Base-by-base conservation (phyloP, 2,888 invertebrate genomes). In the Drosophila anomalata region DNA sequence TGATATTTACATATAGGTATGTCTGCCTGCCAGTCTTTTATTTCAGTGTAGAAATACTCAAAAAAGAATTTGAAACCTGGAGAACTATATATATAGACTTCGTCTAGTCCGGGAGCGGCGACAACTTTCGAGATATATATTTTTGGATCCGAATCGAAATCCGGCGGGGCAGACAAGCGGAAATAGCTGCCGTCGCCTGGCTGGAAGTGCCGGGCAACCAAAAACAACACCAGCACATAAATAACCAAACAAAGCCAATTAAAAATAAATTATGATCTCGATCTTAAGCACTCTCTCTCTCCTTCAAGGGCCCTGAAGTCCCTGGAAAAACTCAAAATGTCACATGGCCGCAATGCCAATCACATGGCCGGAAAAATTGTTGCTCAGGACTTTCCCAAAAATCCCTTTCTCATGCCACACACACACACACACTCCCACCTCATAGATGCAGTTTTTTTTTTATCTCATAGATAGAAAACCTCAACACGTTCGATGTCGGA, bases 191-290 rank as follows among this genome's bases (percentile, higher is more conserved):
- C 60, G 55, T 52, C 69, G 55, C 66, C 73, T 44, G 73, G 55
- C 50, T 75, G 54, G 65, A 51, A 50, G 55, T 56, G 65, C 65
- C 17, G 17, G 17, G 17, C 17, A 17, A 17, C 17, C 72, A 72
- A 72, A 65, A 54, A 33, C 75, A 55, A 65, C 55, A 68, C 44
- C 65, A 69, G 42, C 47, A 60, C 60, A 69, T 69, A 69, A 69
- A 69, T 69, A 69, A 70, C 71, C 53, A 57, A 75, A 78, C 63
- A 80, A 76, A 81, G 50, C 78, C 87, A 82, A 87, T 82, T 87
- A 78, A 78, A 87, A 84, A 83, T 82, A 82, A 82, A 87, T 82
- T 82, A 87, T 87, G 78, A 87, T 78, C 62, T 74, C 68, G 67
- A 73, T 79, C 71, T 33, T 33, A 33, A 33, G 31, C 31, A 33